Conservation (phyloP, 2,797 vertebrate genomes). For the Hipposideros larvatus region DNA sequence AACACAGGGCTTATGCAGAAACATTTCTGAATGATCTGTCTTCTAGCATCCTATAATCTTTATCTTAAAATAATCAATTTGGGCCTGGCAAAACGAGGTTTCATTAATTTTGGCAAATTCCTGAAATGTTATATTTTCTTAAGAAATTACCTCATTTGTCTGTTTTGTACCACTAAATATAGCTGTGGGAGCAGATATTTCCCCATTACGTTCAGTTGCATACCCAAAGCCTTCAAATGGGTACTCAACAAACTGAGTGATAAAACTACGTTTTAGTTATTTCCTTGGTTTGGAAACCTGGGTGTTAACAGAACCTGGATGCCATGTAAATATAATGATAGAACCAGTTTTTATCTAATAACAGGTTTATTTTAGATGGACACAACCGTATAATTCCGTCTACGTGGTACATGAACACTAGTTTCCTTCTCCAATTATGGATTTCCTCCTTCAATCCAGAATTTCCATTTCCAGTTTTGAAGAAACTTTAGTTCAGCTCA, state of each 20-base stretch:
- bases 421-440: not conserved
- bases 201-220: not conserved
- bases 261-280: not conserved
- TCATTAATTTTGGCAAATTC: not conserved
- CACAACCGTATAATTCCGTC: not conserved
- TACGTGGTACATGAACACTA: not conserved
- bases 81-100: not conserved
- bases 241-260: not conserved
- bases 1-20: not conserved
- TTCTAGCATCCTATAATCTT: not conserved
- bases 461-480: constrained; percentile 10
- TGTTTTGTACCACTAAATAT: not conserved
- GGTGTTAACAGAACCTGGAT: not conserved
- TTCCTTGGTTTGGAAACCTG: not conserved
- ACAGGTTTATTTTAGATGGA: not conserved
- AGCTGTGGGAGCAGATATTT: not conserved
- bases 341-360: not conserved
- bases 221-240: not conserved
- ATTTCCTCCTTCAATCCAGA: constrained; percentile 25
- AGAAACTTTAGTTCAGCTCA: constrained; percentile 4
- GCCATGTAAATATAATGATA: not conserved
- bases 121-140: not conserved
- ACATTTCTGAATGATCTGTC: not conserved
- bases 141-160: not conserved
- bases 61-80: not conserved